A percentile compares a stretch with the other conserved stretches of the same genome.
phyloP scores from a whole-genome alignment of 2,888 invertebrate species.

The Cheilosia vulpina region DNA sequence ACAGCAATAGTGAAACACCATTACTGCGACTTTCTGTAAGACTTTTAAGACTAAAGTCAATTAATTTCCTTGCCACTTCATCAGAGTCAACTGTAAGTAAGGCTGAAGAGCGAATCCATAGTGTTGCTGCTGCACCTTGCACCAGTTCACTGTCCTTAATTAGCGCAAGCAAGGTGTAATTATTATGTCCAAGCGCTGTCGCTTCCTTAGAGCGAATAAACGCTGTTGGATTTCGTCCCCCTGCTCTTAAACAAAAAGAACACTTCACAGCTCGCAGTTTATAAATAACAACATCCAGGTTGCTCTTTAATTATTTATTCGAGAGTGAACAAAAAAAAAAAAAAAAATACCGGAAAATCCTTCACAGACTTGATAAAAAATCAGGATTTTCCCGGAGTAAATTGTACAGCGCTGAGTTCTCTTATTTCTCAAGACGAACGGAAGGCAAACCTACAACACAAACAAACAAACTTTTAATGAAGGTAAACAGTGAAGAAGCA shows the following conservation, averaged over 20 bases:
- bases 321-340: conserved; percentile 5
- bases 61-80: conserved; percentile 46
- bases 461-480: conserved; percentile 67
- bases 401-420: conserved; percentile 54
- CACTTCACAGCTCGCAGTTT: conserved; percentile 29
- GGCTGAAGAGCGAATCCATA: conserved; percentile 2
- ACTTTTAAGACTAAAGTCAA: conserved; percentile 40
- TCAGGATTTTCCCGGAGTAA: conserved; percentile 8
- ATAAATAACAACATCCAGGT: conserved; percentile 35
- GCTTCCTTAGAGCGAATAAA: conserved; percentile 17
- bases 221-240: conserved; percentile 17
- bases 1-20: not conserved
- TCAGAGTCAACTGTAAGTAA: conserved; percentile 23
- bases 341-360: conserved; percentile 12
- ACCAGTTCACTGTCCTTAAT: conserved; percentile 38
- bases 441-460: not conserved
- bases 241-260: conserved; percentile 27
- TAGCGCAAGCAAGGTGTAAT: conserved; percentile 45
- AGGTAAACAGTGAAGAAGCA: conserved; percentile 46
- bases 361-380: conserved; percentile 4
- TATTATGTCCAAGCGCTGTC: conserved; percentile 45
- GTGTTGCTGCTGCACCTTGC: conserved; percentile 22
- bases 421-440: conserved; percentile 4
- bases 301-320: conserved; percentile 67
- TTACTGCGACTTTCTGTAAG: conserved; percentile 15